Conservation (phyloP, 2,113 vertebrate genomes). For the Xiphophorus couchianus region DNA sequence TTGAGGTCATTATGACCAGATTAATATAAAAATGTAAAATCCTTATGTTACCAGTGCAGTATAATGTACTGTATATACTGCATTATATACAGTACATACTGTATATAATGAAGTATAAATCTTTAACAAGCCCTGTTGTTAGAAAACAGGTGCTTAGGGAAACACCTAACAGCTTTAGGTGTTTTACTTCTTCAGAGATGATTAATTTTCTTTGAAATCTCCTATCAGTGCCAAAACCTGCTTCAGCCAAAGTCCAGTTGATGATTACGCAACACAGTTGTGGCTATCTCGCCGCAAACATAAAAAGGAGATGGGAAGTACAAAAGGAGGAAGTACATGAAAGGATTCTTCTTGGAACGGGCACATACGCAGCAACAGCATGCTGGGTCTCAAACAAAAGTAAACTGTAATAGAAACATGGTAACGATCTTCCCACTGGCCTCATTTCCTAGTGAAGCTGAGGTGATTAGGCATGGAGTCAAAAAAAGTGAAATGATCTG, state of each 20-base stretch:
- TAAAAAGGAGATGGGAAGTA: background rate
- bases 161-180: too few relatives aligned
- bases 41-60: too few relatives aligned
- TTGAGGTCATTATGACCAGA: background rate
- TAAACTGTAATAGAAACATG: background rate
- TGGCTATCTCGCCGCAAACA: background rate
- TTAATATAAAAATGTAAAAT: background rate
- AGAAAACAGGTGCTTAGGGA: too few relatives aligned
- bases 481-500: background rate
- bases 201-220: slow-evolving; percentile 1
- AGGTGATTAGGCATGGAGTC: background rate
- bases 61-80: too few relatives aligned
- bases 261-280: background rate
- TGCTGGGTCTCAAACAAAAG: background rate
- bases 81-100: too few relatives aligned
- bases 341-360: background rate
- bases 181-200: background rate
- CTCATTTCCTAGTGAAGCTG: background rate
- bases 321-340: background rate
- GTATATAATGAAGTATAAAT: background rate
- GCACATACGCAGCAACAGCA: background rate
- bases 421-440: too few relatives aligned
- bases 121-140: too few relatives aligned
- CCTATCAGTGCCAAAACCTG: background rate
- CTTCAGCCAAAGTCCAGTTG: background rate